A percentile compares a stretch with the other conserved stretches of the same genome.
Evolutionary conservation across 2,113 vertebrate species (phyloP).

Genomic region (Bettongia penicillata): DNA sequence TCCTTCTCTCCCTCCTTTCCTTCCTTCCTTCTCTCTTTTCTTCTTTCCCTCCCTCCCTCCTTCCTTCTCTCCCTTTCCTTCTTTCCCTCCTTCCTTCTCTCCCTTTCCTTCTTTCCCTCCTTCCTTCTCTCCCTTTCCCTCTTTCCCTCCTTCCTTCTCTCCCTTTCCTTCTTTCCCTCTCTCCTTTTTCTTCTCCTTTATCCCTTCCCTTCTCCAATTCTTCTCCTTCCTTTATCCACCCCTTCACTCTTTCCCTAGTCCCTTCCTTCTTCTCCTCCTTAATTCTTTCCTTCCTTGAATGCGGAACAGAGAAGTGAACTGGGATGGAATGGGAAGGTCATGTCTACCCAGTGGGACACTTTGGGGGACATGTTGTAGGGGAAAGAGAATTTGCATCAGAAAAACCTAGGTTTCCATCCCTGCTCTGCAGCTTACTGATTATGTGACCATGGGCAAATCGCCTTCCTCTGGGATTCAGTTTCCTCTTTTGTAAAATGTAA

Average conservation of each 20-base stretch:
- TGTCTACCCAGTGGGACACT: neutral
- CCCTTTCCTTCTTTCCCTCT: too few species aligned
- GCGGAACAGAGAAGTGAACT: neutral
- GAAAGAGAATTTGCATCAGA: neutral
- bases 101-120: neutral
- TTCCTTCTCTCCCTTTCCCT: accelerated
- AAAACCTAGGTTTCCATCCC: too few species aligned
- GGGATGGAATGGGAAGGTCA: neutral
- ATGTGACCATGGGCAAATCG: neutral
- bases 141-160: too few species aligned
- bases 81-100: neutral
- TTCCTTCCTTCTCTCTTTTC: too few species aligned
- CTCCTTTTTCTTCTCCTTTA: accelerated
- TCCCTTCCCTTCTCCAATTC: too few species aligned
- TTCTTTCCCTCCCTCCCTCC: neutral
- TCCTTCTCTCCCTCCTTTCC: too few species aligned
- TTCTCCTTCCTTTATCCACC: neutral
- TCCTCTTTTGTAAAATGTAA: too few species aligned
- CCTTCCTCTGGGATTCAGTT: neutral
- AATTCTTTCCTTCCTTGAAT: neutral
- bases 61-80: neutral
- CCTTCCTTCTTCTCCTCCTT: neutral
- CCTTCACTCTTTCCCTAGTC: neutral
- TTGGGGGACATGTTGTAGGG: neutral
- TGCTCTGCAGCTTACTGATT: neutral